Evolutionary conservation across 2,888 invertebrate genomes (phyloP), one percentile per base, ranked within the genome.

Genomic region (Alsophila aescularia): DNA sequence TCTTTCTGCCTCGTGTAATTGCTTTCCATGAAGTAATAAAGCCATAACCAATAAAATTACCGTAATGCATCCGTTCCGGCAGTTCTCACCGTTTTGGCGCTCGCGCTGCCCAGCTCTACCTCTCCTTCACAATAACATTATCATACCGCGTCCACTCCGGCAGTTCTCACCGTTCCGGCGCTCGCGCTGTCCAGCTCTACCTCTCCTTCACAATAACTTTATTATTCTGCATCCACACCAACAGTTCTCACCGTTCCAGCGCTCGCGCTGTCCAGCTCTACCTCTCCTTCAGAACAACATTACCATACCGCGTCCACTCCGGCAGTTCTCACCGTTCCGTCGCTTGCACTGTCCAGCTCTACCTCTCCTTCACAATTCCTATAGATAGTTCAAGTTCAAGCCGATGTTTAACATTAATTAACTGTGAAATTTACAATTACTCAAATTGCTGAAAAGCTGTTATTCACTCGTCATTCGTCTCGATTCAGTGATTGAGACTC

Each of bases 1-100:
- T 35, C 14, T 7, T 7, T 9, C 14, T 35, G 14, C 1, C 13
- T 14, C 27, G 31, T 35, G 13, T 35, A 14, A 35, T 16, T 35
- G 34, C 6, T 7, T 34, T 55, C 36, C 4, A 21, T 13, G n/a
- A 21, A 7, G 16, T 42, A 31, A 42, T 42, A 16, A 42, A 42
- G 32, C 42, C 14, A 42, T 42, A 42, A 32, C n/a, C 27, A 27
- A 40, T 40, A 9, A 40, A 8, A 40, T 40, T 40, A 27, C 9
- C 40, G 27, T 40, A 27, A 40, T 9, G 12, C 10, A 27, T 13
- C 2, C 24, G 27, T 27, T 24, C 21, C 12, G 27, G n/a, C 8
- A 21, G 13, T 40, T 40, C 7, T 12, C 39, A 13, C 24, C 39
- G 24, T 24, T 24, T 24, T 24, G 8, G 6, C 8, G 27, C 9